A percentile compares a stretch with the other conserved stretches of the same genome.
Conservation (phyloP, 2,113 vertebrate species). For the Aldabrachelys gigantea region DNA sequence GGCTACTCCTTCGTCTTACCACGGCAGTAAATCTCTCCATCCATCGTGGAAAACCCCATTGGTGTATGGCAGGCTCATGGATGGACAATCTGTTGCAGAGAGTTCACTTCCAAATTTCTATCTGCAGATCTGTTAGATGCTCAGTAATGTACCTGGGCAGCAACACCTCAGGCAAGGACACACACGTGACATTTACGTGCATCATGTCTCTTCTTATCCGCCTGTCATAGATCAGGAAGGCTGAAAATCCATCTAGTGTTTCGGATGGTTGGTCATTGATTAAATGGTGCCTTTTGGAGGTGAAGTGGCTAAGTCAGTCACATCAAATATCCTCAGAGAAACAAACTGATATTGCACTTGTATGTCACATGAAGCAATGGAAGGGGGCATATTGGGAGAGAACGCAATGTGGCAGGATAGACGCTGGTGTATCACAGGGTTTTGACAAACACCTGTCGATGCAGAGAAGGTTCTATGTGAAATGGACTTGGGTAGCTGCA, state of each 20-base stretch:
- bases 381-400: background rate
- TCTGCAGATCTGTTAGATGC: conserved; percentile 29
- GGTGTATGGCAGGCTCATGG: background rate
- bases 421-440: background rate
- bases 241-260: conserved; percentile 46
- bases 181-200: conserved; percentile 62
- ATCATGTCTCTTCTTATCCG: conserved; percentile 34
- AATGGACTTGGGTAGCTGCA: background rate
- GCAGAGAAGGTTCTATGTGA: accelerated
- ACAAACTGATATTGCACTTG: background rate
- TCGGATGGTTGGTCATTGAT: conserved; percentile 55
- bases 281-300: conserved; percentile 5
- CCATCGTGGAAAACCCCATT: background rate
- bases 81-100: conserved; percentile 21
- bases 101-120: background rate
- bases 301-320: conserved; percentile 38
- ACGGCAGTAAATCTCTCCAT: background rate
- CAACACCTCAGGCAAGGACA: conserved; percentile 42
- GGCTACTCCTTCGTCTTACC: background rate
- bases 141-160: conserved; percentile 59
- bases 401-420: background rate
- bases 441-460: background rate
- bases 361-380: background rate
- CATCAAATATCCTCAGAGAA: conserved; percentile 42
- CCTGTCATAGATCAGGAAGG: conserved; percentile 30